A percentile compares a stretch with the other conserved stretches of the same genome.
phyloP scores from a whole-genome alignment of 2,888 invertebrate species.

The Mimachlamys varia region DNA sequence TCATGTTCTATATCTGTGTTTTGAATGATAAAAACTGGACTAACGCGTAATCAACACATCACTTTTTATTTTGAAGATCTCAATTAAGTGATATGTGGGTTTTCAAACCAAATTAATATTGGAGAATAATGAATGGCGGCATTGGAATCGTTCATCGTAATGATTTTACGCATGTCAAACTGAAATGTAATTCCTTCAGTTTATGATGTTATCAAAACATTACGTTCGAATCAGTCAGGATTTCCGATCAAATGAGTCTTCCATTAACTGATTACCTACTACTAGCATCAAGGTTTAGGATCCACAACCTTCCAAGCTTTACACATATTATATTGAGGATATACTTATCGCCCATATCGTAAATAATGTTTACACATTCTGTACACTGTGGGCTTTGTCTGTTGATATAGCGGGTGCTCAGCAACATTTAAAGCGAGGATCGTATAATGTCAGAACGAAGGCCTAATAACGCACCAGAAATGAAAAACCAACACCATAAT shows the following conservation, averaged over 20 bases:
- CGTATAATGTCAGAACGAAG: slow-evolving; percentile 8
- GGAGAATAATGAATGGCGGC: too few relatives aligned
- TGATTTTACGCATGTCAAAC: not conserved
- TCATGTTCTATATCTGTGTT: too few relatives aligned
- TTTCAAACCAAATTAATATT: too few relatives aligned
- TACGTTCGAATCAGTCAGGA: not conserved
- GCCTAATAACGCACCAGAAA: slow-evolving; percentile 55
- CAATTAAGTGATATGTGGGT: too few relatives aligned
- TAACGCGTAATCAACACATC: too few relatives aligned
- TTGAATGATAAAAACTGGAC: too few relatives aligned
- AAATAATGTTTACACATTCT: not conserved
- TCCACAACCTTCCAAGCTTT: not conserved
- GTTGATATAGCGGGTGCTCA: not conserved
- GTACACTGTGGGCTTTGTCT: not conserved
- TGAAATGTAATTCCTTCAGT: not conserved
- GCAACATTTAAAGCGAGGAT: not conserved
- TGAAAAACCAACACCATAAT: slow-evolving; percentile 54
- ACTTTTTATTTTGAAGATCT: too few relatives aligned
- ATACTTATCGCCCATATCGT: not conserved
- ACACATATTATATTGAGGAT: slow-evolving; percentile 18
- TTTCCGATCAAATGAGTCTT: not conserved
- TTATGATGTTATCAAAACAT: not conserved
- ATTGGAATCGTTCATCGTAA: too few relatives aligned
- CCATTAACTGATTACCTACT: not conserved
- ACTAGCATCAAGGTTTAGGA: not conserved